Base-by-base conservation (phyloP, 2,888 invertebrate genomes). In the Stenoptilia bipunctidactyla region DNA sequence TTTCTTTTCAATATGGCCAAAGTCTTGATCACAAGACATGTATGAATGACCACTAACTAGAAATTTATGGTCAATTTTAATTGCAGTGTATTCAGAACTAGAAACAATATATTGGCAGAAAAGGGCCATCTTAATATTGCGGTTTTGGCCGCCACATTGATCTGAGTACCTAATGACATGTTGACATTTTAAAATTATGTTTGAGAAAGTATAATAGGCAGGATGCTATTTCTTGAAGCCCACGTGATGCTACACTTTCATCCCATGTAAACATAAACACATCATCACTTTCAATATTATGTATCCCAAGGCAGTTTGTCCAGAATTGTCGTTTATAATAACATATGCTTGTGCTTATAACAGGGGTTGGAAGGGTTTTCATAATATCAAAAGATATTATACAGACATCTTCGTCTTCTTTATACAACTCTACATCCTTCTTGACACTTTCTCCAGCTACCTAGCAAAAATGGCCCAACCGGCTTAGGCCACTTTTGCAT, bases 191-290 rank as follows among this genome's bases (percentile, higher is more conserved):
- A 47, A 46, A 40, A 40, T 14, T n/a, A 45, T 52, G 12, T 45
- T 35, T 42, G 15, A 52, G 40, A 35, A 42, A 57, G 30, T 45
- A 35, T 12, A 53, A 10, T 2, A 57, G n/a, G n/a, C n/a, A n/a
- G n/a, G n/a, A n/a, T n/a, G n/a, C n/a, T n/a, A n/a, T n/a, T n/a
- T n/a, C n/a, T 39, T 45, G 47, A 10, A 44, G 36, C 45, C 55
- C 55, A 27, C 55, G 40, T 4, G 55, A 56, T 15, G 52, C 55
- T 34, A 41, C 25, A 10, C 47, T 38, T 45, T 55, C 54, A 45
- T 58, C 37, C 54, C 54, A 56, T 3, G 10, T 3, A 10, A 8
- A 30, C 30, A 30, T 30, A n/a, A n/a, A 30, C 2, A 10, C 4
- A 8, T 30, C 30, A 30, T 10, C 30, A 30, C 2, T 30, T 30